A percentile compares a stretch with the other conserved stretches of the same genome.
Conservation (phyloP, 2,797 vertebrate genomes). For the Muraenolepis orangiensis region DNA sequence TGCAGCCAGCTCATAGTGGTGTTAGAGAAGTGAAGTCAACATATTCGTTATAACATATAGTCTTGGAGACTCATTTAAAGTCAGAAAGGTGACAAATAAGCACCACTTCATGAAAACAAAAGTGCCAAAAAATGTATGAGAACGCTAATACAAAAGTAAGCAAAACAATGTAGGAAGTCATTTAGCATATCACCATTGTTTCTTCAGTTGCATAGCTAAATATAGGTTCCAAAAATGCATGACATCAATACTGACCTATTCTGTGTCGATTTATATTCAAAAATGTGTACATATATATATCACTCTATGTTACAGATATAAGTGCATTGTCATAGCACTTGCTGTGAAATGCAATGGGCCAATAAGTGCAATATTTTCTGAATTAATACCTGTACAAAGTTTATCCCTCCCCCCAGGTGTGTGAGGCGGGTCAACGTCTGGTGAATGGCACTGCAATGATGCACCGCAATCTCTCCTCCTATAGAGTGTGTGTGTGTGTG, state of each 20-base stretch:
- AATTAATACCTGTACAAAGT: constrained; percentile 91
- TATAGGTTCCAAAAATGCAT: constrained; percentile 50
- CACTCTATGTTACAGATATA: constrained; percentile 79
- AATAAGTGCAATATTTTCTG: constrained; percentile 99
- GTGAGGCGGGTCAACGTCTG: constrained; percentile 57
- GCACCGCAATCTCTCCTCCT: constrained; percentile 15
- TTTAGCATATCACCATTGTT: constrained; percentile 38
- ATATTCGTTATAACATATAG: background rate
- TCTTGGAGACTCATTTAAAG: constrained; percentile 29
- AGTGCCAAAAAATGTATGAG: constrained; percentile 58
- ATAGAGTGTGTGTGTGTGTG: constrained; percentile 28
- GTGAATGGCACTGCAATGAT: constrained; percentile 37
- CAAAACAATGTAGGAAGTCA: constrained; percentile 23
- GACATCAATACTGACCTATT: constrained; percentile 61
- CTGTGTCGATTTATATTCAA: constrained; percentile 77
- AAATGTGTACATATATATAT: constrained; percentile 63
- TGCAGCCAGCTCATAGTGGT: constrained; percentile 24
- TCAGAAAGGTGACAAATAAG: constrained; percentile 24
- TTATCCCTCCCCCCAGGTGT: constrained; percentile 69
- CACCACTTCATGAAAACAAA: constrained; percentile 18
- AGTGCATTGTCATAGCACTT: constrained; percentile 77
- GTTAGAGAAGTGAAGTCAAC: background rate
- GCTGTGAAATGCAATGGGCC: constrained; percentile 91
- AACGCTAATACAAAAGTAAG: background rate
- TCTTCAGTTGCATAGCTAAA: constrained; percentile 63